Percentiles rank a stretch among this genome's conserved stretches.
Conservation (phyloP, 2,113 vertebrate species). For the Terrapene triunguis region DNA sequence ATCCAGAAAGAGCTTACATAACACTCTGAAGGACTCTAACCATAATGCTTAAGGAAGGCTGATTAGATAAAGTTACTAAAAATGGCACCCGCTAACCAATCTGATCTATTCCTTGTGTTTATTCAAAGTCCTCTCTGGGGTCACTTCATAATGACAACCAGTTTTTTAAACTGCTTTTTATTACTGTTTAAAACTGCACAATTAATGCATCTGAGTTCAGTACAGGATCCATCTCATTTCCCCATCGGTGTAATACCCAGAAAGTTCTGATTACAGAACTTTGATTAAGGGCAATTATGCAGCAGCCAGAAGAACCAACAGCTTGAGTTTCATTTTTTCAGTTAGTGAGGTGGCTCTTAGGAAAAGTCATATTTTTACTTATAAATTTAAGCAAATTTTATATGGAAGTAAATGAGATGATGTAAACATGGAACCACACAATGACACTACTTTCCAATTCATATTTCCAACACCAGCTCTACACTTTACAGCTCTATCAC, state of each 20-base stretch:
- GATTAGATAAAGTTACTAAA: slow-evolving; percentile 12
- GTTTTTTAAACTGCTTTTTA: neutral
- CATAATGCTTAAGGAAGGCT: neutral
- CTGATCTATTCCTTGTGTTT: neutral
- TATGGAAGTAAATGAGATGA: slow-evolving; percentile 5
- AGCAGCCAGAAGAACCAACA: neutral
- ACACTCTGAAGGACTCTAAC: neutral
- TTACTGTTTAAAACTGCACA: neutral
- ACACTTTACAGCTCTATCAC: neutral
- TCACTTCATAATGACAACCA: neutral
- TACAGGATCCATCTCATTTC: neutral
- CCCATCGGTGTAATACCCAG: neutral
- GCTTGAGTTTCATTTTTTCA: neutral
- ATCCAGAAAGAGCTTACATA: neutral
- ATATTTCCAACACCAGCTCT: neutral
- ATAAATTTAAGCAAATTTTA: neutral
- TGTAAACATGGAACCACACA: neutral
- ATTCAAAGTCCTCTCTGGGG: neutral
- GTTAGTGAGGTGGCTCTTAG: fast-evolving
- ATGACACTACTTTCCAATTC: neutral
- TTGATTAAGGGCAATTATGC: neutral
- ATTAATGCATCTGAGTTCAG: neutral
- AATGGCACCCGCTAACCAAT: neutral
- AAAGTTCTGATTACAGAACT: neutral
- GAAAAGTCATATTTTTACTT: neutral